phyloP scores from a whole-genome alignment of 2,113 vertebrate species.

The Delphinapterus leucas region DNA sequence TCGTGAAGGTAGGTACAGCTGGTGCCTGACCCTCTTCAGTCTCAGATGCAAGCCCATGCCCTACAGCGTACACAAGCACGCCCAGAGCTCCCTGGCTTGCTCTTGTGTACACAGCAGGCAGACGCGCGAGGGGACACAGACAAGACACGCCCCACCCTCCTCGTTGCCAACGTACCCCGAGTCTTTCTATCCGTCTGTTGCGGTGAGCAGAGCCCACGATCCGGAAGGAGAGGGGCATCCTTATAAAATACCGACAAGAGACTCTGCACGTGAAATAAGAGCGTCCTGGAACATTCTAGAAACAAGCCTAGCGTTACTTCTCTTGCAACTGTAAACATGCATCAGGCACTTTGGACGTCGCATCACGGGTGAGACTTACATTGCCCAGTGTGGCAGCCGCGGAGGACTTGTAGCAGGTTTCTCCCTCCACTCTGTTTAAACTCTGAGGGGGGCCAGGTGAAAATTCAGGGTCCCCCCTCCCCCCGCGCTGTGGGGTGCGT shows the following conservation, averaged over 20 bases:
- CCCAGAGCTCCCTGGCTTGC: neutral
- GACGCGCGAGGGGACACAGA: fast-evolving
- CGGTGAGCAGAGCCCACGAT: fast-evolving
- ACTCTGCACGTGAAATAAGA: fast-evolving
- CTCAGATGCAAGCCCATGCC: neutral
- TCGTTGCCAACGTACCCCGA: fast-evolving
- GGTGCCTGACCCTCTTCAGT: neutral
- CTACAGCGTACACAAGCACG: fast-evolving
- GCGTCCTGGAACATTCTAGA: neutral
- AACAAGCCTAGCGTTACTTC: fast-evolving
- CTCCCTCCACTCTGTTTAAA: neutral
- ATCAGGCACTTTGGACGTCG: fast-evolving
- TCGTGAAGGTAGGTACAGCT: neutral
- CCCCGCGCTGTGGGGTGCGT: neutral
- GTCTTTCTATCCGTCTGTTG: fast-evolving
- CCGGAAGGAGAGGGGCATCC: neutral
- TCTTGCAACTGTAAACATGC: fast-evolving
- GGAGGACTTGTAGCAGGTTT: neutral
- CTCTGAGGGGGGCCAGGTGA: neutral
- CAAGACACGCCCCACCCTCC: fast-evolving
- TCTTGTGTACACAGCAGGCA: neutral
- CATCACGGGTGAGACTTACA: fast-evolving
- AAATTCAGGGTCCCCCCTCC: neutral
- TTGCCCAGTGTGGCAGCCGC: fast-evolving
- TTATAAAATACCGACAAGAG: no score